Evolutionary conservation across 1,140 invertebrate genomes (phyloP).

Genomic region (Zaprionus inermis): DNA sequence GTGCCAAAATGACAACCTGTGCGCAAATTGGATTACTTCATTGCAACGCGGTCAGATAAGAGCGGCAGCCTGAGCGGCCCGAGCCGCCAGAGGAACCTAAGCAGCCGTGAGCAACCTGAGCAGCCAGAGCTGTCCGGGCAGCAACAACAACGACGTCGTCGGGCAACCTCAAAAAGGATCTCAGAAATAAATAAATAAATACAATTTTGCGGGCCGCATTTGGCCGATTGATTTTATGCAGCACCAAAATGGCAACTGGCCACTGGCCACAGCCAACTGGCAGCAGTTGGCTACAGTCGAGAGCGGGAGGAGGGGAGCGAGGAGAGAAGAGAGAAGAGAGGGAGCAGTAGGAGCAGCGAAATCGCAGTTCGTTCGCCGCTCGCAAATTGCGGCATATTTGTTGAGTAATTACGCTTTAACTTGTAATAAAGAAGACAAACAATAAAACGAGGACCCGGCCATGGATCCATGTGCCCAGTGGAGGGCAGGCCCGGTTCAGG

Average conservation of each 20-base stretch:
- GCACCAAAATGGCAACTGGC: slow-evolving; percentile 43
- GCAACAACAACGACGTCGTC: slow-evolving; percentile 23
- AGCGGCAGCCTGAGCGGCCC: slow-evolving; percentile 64
- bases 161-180: slow-evolving; percentile 45
- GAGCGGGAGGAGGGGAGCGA: background rate
- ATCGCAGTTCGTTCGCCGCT: slow-evolving; percentile 32
- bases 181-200: slow-evolving; percentile 66
- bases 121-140: background rate
- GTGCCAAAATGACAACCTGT: slow-evolving; percentile 70
- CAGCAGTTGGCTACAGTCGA: slow-evolving; percentile 5
- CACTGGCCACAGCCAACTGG: slow-evolving; percentile 4
- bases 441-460: slow-evolving; percentile 72
- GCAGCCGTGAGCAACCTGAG: too few relatives aligned
- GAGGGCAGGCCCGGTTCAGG: background rate
- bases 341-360: background rate
- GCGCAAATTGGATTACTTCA: slow-evolving; percentile 81
- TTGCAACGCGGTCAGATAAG: slow-evolving; percentile 56
- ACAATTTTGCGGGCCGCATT: slow-evolving; percentile 70
- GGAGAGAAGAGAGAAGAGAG: background rate
- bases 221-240: slow-evolving; percentile 65
- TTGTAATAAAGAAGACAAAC: slow-evolving; percentile 82
- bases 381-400: slow-evolving; percentile 81
- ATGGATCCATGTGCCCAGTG: slow-evolving; percentile 37
- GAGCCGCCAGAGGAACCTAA: too few relatives aligned
- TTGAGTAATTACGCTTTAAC: slow-evolving; percentile 82